Evolutionary conservation across 2,797 vertebrate genomes (phyloP).

Genomic region (Alca torda): DNA sequence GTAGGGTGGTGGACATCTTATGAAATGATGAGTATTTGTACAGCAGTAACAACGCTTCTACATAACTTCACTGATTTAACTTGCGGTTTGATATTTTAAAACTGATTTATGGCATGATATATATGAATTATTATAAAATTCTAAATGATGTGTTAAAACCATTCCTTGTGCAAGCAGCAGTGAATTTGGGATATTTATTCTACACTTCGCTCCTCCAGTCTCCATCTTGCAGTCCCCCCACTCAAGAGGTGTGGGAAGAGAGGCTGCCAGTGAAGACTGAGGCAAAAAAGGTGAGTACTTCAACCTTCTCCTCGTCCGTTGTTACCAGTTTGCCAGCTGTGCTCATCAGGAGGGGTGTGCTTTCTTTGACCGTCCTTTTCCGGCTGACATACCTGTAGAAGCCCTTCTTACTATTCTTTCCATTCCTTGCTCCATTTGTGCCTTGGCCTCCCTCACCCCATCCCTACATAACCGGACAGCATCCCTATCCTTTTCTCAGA

Average conservation of each 20-base stretch:
- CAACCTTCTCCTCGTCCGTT: background rate
- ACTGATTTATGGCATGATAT: fast-evolving
- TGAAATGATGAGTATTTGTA: background rate
- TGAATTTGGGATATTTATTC: background rate
- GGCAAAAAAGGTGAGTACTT: background rate
- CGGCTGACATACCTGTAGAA: background rate
- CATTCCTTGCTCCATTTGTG: background rate
- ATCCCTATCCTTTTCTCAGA: background rate
- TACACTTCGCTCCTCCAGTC: background rate
- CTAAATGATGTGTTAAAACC: background rate
- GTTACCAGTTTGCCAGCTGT: background rate
- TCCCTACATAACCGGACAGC: background rate
- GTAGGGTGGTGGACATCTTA: background rate
- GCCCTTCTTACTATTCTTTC: background rate
- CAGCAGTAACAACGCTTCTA: background rate
- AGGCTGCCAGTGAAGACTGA: background rate
- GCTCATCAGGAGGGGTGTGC: background rate
- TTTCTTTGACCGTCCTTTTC: background rate
- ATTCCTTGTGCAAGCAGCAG: background rate
- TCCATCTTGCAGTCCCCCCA: background rate
- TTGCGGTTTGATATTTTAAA: background rate
- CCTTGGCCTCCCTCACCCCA: background rate
- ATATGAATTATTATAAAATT: background rate
- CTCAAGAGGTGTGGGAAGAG: background rate
- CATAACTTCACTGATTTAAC: background rate